A percentile compares a stretch with the other conserved stretches of the same genome.
Conservation (phyloP, 1,140 invertebrate genomes). For the Drosophila mayri region DNA sequence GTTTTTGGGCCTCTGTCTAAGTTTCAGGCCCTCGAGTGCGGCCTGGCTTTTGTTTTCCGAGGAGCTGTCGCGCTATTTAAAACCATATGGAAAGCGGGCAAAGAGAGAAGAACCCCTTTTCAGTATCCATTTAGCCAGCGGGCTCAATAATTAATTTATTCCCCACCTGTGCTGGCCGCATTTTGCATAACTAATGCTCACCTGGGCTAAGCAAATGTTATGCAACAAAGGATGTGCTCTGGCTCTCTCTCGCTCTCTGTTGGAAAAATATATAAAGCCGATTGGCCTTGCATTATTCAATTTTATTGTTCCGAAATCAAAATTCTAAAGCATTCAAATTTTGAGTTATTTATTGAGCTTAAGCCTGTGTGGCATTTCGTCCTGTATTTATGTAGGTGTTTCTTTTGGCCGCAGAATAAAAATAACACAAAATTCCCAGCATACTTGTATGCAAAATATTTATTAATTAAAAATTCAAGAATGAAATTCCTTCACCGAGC, state of each 20-base stretch:
- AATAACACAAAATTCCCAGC: conserved; percentile 13
- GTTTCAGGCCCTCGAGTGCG: conserved; percentile 63
- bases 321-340: conserved; percentile 9
- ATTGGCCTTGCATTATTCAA: conserved; percentile 16
- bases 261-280: neutral
- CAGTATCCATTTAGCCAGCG: conserved; percentile 16
- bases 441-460: conserved; percentile 22
- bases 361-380: conserved; percentile 7
- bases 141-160: conserved; percentile 74
- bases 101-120: neutral
- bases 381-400: conserved; percentile 1
- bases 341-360: conserved; percentile 10
- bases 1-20: conserved; percentile 71
- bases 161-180: conserved; percentile 23
- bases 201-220: conserved; percentile 25
- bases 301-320: conserved; percentile 2
- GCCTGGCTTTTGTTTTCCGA: conserved; percentile 39
- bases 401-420: conserved; percentile 5
- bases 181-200: conserved; percentile 55
- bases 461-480: conserved; percentile 22
- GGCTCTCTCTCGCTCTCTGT: neutral
- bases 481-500: neutral
- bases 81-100: conserved; percentile 13
- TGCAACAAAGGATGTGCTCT: conserved; percentile 32
- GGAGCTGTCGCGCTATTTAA: conserved; percentile 72